phyloP scores from a whole-genome alignment of 2,888 invertebrate genomes.

The Lasioglossum vierecki region DNA sequence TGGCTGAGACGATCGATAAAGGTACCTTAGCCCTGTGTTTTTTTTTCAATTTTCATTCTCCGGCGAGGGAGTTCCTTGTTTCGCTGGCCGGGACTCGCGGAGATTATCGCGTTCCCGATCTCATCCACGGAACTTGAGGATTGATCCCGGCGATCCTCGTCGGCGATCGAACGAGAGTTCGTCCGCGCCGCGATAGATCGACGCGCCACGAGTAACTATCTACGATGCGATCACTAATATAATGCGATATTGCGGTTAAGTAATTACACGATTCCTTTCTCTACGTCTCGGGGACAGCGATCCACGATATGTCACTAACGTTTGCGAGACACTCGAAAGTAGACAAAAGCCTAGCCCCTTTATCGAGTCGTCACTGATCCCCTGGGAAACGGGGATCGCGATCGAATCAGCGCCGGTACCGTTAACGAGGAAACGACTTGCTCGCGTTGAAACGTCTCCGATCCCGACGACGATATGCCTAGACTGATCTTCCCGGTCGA shows the following conservation, averaged over 20 bases:
- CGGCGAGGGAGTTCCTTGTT: slow-evolving; percentile 45
- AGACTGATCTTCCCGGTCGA: slow-evolving; percentile 17
- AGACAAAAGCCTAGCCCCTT: slow-evolving; percentile 53
- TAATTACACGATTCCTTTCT: slow-evolving; percentile 33
- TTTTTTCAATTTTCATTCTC: slow-evolving; percentile 29
- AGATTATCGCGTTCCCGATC: slow-evolving; percentile 44
- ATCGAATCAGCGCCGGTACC: slow-evolving; percentile 39
- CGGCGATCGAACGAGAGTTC: background rate
- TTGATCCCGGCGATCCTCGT: slow-evolving; percentile 28
- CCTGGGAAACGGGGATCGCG: slow-evolving; percentile 24
- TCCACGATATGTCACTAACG: slow-evolving; percentile 52
- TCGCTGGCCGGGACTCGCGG: slow-evolving; percentile 40
- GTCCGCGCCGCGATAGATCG: slow-evolving; percentile 11
- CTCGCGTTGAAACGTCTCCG: slow-evolving; percentile 1
- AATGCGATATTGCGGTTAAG: slow-evolving; percentile 53
- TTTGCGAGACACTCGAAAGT: slow-evolving; percentile 34
- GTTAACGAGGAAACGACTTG: slow-evolving; percentile 49
- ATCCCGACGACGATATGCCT: slow-evolving; percentile 62
- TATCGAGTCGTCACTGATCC: slow-evolving; percentile 63
- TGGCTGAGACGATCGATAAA: slow-evolving; percentile 68
- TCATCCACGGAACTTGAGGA: slow-evolving; percentile 33
- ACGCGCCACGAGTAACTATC: slow-evolving; percentile 35
- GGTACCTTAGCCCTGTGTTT: slow-evolving; percentile 55
- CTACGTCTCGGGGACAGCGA: slow-evolving; percentile 28
- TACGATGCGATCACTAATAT: slow-evolving; percentile 51